Evolutionary conservation across 2,797 vertebrate species (phyloP).

Genomic region (Cyprinella venusta): DNA sequence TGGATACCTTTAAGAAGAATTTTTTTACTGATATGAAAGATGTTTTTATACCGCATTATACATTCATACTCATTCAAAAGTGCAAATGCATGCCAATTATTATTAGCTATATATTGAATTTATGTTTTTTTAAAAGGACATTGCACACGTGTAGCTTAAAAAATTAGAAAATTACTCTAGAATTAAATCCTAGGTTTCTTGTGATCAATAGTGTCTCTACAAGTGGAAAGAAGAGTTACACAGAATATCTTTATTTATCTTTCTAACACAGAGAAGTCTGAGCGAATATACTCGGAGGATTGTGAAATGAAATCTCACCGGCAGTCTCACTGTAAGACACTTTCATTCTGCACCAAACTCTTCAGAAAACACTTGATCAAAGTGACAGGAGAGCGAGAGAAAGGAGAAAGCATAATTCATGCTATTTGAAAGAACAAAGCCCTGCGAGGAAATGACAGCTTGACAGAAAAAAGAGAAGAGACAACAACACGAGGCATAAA

Average conservation of each 20-base stretch:
- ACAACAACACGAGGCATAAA: conserved; percentile 64
- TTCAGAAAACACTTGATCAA: conserved; percentile 39
- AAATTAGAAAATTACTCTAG: background rate
- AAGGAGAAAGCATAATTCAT: conserved; percentile 76
- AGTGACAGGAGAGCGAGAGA: conserved; percentile 16
- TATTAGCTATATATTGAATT: background rate
- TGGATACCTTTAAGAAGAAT: background rate
- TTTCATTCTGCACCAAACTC: conserved; percentile 32
- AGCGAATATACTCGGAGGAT: background rate
- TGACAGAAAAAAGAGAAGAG: conserved; percentile 74
- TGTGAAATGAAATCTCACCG: background rate
- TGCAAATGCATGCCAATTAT: background rate
- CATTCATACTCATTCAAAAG: background rate
- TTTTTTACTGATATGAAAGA: background rate
- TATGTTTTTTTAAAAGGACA: background rate
- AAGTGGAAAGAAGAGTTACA: background rate
- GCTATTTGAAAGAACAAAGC: conserved; percentile 75
- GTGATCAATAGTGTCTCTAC: background rate
- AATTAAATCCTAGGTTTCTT: background rate
- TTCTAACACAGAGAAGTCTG: background rate
- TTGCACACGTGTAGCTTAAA: background rate
- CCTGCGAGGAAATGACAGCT: conserved; percentile 71
- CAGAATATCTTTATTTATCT: conserved; percentile 19
- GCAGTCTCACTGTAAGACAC: conserved; percentile 15
- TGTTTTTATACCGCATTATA: background rate